Percentiles rank a stretch among this genome's conserved stretches.
These are phyloP conservation scores for Lucilia cuprina DNA, from an alignment of 1,140 invertebrate species.

Conservation along the genomic window DNA sequence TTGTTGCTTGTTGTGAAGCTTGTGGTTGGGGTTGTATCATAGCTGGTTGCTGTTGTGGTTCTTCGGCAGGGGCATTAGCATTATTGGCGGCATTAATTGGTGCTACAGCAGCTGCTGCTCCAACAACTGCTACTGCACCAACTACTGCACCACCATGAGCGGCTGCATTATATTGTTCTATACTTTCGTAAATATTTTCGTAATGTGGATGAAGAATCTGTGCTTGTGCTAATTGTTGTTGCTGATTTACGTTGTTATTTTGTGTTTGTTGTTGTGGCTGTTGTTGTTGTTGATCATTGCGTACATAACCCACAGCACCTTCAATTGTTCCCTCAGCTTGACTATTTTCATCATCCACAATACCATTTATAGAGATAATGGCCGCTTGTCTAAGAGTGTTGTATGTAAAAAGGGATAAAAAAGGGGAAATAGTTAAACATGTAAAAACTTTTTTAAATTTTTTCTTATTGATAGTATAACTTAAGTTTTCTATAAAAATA, in stretches of 20 bases:
- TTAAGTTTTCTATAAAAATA: too few species aligned
- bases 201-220: conserved; percentile 58
- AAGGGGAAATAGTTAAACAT: background rate
- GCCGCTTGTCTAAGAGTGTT: conserved; percentile 51
- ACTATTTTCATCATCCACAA: conserved; percentile 65
- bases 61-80: conserved; percentile 48
- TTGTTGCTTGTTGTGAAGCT: conserved; percentile 37
- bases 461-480: too few species aligned
- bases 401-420: background rate
- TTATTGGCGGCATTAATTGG: conserved; percentile 38
- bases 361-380: conserved; percentile 54
- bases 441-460: too few species aligned
- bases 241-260: conserved; percentile 43
- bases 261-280: conserved; percentile 34
- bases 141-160: conserved; percentile 53
- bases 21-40: conserved; percentile 13
- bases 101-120: conserved; percentile 41
- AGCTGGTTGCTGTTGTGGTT: conserved; percentile 41
- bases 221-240: conserved; percentile 43
- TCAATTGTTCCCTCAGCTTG: conserved; percentile 63
- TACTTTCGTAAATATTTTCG: conserved; percentile 65
- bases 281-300: conserved; percentile 47
- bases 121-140: conserved; percentile 55
- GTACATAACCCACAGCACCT: conserved; percentile 64
- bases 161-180: conserved; percentile 56